Percentiles rank a stretch among this genome's conserved stretches.
Evolutionary conservation across 2,113 vertebrate species (phyloP).

Genomic region (Cephalopterus ornatus): DNA sequence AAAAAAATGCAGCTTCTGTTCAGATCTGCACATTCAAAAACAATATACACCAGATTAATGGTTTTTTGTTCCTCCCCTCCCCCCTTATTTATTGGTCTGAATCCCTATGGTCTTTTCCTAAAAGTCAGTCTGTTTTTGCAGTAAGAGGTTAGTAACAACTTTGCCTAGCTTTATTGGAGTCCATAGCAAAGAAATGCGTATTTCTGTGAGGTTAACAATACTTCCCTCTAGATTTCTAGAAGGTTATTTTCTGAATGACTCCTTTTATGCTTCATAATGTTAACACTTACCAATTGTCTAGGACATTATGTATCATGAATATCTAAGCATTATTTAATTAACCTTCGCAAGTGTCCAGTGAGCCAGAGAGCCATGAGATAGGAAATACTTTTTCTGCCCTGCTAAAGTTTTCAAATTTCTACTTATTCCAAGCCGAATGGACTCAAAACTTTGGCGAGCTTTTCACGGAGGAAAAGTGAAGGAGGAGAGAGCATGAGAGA

Average conservation of each 20-base stretch:
- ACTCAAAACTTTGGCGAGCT: not conserved
- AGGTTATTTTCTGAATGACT: not conserved
- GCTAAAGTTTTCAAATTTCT: not conserved
- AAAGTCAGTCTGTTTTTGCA: not conserved
- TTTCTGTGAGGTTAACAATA: not conserved
- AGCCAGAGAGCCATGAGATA: not conserved
- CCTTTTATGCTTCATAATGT: not conserved
- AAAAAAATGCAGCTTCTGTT: not conserved
- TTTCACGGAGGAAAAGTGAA: not conserved
- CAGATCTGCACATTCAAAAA: not conserved
- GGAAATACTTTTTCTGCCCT: not conserved
- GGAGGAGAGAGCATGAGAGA: slow-evolving; percentile 33
- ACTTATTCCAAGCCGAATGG: not conserved
- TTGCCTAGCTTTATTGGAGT: not conserved
- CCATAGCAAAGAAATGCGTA: rapidly evolving
- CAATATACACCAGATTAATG: not conserved
- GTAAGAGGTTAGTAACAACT: not conserved
- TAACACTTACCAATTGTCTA: not conserved
- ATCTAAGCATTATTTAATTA: not conserved
- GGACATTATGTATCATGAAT: not conserved
- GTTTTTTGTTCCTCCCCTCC: rapidly evolving
- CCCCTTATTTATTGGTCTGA: not conserved
- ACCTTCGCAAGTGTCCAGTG: not conserved
- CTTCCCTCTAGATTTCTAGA: not conserved
- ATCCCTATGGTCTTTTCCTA: not conserved